Conservation (phyloP, 92 coral and sea anemone genomes). For the Scolanthus callimorphus region DNA sequence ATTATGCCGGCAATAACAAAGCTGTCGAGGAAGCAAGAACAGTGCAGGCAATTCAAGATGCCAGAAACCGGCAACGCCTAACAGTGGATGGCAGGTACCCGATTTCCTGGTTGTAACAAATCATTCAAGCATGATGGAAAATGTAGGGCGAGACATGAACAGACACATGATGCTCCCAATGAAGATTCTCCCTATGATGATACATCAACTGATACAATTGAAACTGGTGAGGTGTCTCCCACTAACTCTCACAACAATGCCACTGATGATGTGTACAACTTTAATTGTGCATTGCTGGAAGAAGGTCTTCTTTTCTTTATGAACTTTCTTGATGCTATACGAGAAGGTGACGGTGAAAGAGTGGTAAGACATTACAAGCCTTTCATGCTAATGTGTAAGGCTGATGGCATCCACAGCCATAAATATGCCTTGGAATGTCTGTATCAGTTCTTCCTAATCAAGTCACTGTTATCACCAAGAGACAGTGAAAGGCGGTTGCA, state of each 20-base stretch:
- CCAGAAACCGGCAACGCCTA: background rate
- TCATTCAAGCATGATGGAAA: constrained; percentile 48
- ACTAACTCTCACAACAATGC: background rate
- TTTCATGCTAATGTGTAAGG: background rate
- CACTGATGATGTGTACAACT: constrained; percentile 14
- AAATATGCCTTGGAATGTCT: background rate
- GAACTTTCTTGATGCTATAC: background rate
- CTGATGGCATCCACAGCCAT: background rate
- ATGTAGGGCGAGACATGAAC: constrained; percentile 34
- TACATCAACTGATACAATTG: constrained; percentile 2
- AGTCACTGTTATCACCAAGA: too few relatives aligned
- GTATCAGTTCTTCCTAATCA: too few relatives aligned
- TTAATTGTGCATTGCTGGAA: constrained; percentile 16
- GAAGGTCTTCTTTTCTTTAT: constrained; percentile 23
- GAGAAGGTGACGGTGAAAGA: too few relatives aligned
- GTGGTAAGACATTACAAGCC: too few relatives aligned
- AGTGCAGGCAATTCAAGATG: background rate
- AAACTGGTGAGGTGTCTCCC: background rate
- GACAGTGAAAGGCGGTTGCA: background rate
- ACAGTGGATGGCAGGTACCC: constrained; percentile 13
- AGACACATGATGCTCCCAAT: constrained; percentile 33
- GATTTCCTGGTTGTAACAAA: constrained; percentile 27
- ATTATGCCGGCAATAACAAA: constrained; percentile 1
- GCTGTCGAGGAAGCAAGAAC: constrained; percentile 10
- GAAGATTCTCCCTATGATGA: too few relatives aligned